Evolutionary conservation across 1,140 invertebrate genomes (phyloP), one percentile per base, ranked within the genome.

Genomic region (Heliothis virescens): DNA sequence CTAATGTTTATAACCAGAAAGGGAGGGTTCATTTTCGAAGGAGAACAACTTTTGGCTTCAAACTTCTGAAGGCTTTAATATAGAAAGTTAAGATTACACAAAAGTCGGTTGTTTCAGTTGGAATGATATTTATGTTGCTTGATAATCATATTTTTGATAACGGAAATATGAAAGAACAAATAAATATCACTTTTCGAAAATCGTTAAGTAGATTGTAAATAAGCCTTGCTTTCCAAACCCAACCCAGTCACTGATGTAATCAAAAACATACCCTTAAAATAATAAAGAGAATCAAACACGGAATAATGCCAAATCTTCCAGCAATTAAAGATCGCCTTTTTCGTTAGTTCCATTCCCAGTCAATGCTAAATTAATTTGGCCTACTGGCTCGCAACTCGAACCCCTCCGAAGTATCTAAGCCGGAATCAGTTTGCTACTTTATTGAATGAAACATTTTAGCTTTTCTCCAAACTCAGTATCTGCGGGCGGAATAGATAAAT

Each of bases 381-480:
- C 34, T 48, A 78, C 75, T 63, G 50, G 50, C 34, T 78, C 41
- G 63, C 69, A 26, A n/a, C 60, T 29, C 18, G 75, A 78, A 26
- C 63, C 63, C 29, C 13, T 65, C 34, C 16, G 29, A 78, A 63
- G 69, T 69, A 76, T 78, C 75, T 78, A 67, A 78, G 63, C 62
- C 75, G 11, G 62, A 50, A 69, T 69, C 75, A 78, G 62, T 78
- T 69, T 26, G 50, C 41, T 78, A 69, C 75, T 78, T 78, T 78
- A 78, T n/a, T 78, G 75, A 78, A 78, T 78, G 75, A 78, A 78
- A 78, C 75, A 69, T 78, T 78, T 78, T 34, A 78, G 63, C 63
- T 67, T 77, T 67, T 57, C 62, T 34, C 18, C 10, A 78, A 78
- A 78, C 75, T 78, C 74, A 57, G 53, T 78, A 78, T 78, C 62